Conservation (phyloP, 2,797 vertebrate species). For the Spondyliosoma cantharus region DNA sequence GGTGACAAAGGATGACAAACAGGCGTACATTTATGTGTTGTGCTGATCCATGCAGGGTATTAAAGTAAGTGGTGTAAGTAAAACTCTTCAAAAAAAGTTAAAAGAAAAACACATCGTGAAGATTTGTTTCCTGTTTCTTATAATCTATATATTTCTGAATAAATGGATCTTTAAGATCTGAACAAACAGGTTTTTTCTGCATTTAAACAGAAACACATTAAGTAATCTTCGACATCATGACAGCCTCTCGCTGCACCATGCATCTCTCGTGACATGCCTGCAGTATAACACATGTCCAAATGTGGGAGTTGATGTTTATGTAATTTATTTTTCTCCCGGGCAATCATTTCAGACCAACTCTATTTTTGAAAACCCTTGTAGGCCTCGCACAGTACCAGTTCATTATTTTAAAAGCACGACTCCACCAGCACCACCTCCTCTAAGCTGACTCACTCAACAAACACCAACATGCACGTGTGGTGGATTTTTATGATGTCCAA, state of each 20-base stretch:
- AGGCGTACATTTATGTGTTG: not conserved
- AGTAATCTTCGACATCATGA: not conserved
- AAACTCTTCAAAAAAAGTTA: not conserved
- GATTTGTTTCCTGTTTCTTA: not conserved
- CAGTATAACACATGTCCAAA: slow-evolving; percentile 45
- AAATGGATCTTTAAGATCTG: too few relatives aligned
- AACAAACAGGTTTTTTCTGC: not conserved
- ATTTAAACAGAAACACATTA: not conserved
- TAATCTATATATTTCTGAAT: not conserved
- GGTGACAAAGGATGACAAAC: not conserved
- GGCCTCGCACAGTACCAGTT: slow-evolving; percentile 35
- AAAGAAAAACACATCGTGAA: too few relatives aligned
- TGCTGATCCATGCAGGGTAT: not conserved
- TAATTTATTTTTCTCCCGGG: slow-evolving; percentile 46
- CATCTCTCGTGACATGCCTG: slow-evolving; percentile 14
- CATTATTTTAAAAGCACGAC: slow-evolving; percentile 73
- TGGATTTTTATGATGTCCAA: slow-evolving; percentile 47
- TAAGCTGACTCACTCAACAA: slow-evolving; percentile 73
- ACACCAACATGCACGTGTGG: slow-evolving; percentile 55
- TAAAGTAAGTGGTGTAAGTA: not conserved
- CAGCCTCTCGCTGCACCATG: slow-evolving; percentile 3
- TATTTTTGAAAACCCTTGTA: slow-evolving; percentile 49
- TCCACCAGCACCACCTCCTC: slow-evolving; percentile 73
- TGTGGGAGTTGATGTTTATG: slow-evolving; percentile 59
- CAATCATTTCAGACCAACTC: slow-evolving; percentile 39